Conservation (phyloP, 2,113 vertebrate species). For the Phylloscopus trochiloides region DNA sequence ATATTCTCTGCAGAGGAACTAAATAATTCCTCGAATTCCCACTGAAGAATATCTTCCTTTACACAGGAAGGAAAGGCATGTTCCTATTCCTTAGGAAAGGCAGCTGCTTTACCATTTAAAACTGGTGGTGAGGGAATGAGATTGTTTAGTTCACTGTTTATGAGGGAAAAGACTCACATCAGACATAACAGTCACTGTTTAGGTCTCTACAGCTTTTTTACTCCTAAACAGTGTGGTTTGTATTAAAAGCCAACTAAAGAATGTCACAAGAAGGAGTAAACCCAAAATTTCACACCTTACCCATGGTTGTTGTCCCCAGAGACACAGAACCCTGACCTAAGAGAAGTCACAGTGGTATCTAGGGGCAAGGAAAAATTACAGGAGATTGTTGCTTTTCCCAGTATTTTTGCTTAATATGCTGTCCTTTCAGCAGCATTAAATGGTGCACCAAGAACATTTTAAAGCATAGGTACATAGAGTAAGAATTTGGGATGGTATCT, state of each 20-base stretch:
- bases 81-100: neutral
- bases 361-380: neutral
- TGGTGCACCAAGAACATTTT: neutral
- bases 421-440: neutral
- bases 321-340: neutral
- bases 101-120: conserved; percentile 10
- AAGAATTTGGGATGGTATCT: neutral
- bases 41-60: neutral
- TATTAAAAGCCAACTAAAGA: neutral
- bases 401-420: neutral
- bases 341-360: neutral
- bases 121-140: neutral
- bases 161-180: neutral
- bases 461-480: neutral
- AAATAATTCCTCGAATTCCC: neutral
- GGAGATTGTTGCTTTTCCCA: neutral
- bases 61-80: neutral
- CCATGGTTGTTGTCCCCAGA: rapidly evolving
- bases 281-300: neutral
- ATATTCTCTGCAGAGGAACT: conserved; percentile 1
- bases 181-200: neutral
- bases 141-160: neutral
- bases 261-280: neutral
- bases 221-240: neutral
- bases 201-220: neutral